These are phyloP conservation scores for Agelastica alni DNA, from an alignment of 2,888 invertebrate genomes.

Conservation along the genomic window DNA sequence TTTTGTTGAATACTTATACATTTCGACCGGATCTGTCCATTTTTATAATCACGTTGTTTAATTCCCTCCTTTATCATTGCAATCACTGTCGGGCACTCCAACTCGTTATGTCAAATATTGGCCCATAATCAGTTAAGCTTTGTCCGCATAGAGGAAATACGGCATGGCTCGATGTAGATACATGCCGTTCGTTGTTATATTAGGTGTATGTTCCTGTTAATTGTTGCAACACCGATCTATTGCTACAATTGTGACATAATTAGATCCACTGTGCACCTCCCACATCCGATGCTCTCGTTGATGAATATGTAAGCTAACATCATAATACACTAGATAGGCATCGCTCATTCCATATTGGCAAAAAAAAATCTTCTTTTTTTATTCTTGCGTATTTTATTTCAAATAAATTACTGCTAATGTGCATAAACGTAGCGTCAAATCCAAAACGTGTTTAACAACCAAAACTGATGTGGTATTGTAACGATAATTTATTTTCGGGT, in stretches of 20 bases:
- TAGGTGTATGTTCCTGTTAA: constrained; percentile 42
- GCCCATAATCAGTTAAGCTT: constrained; percentile 11
- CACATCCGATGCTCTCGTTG: neutral
- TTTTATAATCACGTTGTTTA: neutral
- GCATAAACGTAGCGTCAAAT: too few species aligned
- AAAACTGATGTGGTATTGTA: too few species aligned
- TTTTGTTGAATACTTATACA: too few species aligned
- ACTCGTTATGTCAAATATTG: constrained; percentile 11
- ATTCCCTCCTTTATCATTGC: neutral
- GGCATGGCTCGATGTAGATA: constrained; percentile 23
- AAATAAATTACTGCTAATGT: too few species aligned
- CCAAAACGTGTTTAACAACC: too few species aligned
- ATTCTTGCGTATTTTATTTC: too few species aligned
- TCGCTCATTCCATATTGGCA: too few species aligned
- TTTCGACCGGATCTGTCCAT: neutral
- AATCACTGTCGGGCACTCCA: constrained; percentile 1
- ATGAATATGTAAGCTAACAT: neutral
- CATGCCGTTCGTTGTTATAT: constrained; percentile 30
- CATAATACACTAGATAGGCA: too few species aligned
- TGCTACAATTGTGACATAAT: constrained; percentile 42
- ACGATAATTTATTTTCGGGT: too few species aligned
- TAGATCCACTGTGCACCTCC: constrained; percentile 38
- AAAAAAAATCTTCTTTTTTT: too few species aligned
- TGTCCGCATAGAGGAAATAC: constrained; percentile 17
- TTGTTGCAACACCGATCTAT: constrained; percentile 38